These are phyloP conservation scores for Drosophila neocordata DNA, from an alignment of 1,140 invertebrate genomes.

Conservation along the genomic window DNA sequence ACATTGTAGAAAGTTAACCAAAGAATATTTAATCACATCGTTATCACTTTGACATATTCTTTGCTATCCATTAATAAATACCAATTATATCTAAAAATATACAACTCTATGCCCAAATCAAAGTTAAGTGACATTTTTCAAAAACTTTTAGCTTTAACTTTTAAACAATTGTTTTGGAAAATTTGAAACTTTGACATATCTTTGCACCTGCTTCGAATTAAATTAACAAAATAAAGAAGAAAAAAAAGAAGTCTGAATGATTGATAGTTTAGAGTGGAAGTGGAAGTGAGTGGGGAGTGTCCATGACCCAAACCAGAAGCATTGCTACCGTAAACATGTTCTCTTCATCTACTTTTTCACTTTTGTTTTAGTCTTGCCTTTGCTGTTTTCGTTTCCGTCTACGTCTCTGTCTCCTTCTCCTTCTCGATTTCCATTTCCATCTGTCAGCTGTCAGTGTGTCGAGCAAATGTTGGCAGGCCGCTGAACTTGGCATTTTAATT, in stretches of 20 bases:
- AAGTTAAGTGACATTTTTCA: conserved; percentile 8
- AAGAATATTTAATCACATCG: not conserved
- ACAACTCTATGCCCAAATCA: conserved; percentile 1
- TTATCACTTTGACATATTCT: not conserved
- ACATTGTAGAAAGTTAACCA: not conserved
- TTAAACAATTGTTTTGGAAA: not conserved
- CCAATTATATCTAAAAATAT: conserved; percentile 2
- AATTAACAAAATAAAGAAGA: not conserved
- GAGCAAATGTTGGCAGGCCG: conserved; percentile 52
- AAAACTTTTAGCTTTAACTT: conserved; percentile 1
- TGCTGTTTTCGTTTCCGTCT: conserved; percentile 12
- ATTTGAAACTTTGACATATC: conserved; percentile 11
- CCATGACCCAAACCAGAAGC: not conserved
- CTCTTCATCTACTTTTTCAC: not conserved
- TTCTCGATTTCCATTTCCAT: conserved; percentile 42
- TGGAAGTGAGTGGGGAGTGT: not conserved
- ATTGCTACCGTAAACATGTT: not conserved
- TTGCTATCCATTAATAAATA: conserved; percentile 3
- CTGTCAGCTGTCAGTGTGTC: conserved; percentile 71
- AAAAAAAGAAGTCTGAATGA: conserved; percentile 5
- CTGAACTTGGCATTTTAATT: conserved; percentile 77
- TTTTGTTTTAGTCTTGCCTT: not conserved
- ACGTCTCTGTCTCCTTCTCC: not conserved
- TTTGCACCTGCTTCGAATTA: conserved; percentile 8
- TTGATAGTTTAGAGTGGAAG: conserved; percentile 11